These are phyloP conservation scores for Tonatia bakeri DNA, from an alignment of 2,113 vertebrate genomes.

Conservation along the genomic window DNA sequence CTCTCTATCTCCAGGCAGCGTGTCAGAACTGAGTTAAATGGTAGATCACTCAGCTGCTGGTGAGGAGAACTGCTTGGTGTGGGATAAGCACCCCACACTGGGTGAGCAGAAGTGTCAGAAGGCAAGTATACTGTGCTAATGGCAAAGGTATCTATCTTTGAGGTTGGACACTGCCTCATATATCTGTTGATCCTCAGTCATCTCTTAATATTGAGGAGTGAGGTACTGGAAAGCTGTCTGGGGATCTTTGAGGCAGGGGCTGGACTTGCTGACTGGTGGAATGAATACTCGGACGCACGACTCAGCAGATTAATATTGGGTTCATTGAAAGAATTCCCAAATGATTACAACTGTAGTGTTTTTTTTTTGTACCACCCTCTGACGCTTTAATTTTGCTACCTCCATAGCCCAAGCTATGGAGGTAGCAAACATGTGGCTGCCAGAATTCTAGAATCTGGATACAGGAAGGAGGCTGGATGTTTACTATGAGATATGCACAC, in stretches of 20 bases:
- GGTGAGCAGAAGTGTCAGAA: neutral
- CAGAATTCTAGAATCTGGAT: neutral
- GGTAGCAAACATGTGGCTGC: neutral
- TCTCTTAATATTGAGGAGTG: neutral
- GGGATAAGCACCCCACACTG: neutral
- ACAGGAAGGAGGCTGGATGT: neutral
- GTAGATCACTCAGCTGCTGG: neutral
- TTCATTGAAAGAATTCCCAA: neutral
- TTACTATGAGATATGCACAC: rapidly evolving
- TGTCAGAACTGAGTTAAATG: neutral
- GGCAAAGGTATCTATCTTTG: neutral
- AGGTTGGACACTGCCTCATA: neutral
- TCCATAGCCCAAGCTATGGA: too few relatives aligned
- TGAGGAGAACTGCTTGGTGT: neutral
- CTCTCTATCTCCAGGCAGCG: neutral
- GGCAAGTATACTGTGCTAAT: neutral
- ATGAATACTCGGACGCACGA: too few relatives aligned
- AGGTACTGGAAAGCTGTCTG: neutral
- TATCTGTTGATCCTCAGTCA: neutral
- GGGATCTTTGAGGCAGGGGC: neutral
- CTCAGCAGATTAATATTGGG: neutral
- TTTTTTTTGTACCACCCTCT: neutral
- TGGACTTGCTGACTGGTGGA: neutral
- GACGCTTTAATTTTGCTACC: neutral
- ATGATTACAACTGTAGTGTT: neutral